Conservation (phyloP, 2,797 vertebrate genomes). For the Malacoctenus gilli region DNA sequence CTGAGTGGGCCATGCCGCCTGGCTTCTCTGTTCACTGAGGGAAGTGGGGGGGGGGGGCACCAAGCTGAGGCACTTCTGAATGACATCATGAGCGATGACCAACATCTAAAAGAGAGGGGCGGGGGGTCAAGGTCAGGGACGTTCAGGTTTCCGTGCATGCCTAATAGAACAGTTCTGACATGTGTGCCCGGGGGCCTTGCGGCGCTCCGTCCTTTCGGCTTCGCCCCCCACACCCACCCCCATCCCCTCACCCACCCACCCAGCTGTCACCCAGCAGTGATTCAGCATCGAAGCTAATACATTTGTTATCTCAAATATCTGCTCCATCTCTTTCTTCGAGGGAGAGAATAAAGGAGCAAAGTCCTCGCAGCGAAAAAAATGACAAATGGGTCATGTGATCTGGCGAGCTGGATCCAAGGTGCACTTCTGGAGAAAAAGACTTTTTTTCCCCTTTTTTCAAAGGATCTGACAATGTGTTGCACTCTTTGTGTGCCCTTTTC, state of each 20-base stretch:
- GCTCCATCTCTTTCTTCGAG: not conserved
- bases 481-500: constrained; percentile 8
- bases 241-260: constrained; percentile 1
- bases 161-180: constrained; percentile 16
- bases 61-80: constrained; percentile 10
- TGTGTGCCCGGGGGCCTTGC: not conserved
- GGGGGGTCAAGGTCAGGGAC: constrained; percentile 37
- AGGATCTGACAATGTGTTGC: not conserved
- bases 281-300: not conserved
- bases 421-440: no score
- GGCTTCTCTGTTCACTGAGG: not conserved
- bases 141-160: constrained; percentile 2
- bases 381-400: not conserved
- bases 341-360: not conserved
- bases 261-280: constrained; percentile 7
- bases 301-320: constrained; percentile 5
- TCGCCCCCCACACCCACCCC: not conserved
- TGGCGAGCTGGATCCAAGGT: not conserved
- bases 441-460: constrained; percentile 4
- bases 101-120: constrained; percentile 4
- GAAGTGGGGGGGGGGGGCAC: no score
- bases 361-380: not conserved
- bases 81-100: constrained; percentile 30
- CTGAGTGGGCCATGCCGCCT: no score
- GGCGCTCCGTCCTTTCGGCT: constrained; percentile 11